Conservation (phyloP, 2,113 vertebrate genomes). For the Lophochroa leadbeateri region DNA sequence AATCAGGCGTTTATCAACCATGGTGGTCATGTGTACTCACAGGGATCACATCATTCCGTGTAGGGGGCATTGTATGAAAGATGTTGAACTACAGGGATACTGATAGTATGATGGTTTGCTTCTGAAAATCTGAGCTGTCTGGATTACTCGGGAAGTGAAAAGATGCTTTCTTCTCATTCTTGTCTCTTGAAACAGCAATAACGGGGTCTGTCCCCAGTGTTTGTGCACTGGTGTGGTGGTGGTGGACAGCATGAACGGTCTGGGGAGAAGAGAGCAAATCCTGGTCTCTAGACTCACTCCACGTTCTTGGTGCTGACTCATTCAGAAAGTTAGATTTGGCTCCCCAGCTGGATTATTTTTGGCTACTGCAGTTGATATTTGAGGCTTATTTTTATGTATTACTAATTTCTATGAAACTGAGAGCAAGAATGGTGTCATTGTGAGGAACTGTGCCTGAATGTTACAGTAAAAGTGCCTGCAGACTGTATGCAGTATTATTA, state of each 20-base stretch:
- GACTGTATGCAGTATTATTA: neutral
- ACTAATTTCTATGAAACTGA: neutral
- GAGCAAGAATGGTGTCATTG: neutral
- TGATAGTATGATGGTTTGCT: neutral
- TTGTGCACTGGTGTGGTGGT: too few species aligned
- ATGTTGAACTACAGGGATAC: accelerated
- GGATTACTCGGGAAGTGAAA: neutral
- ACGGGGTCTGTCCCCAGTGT: neutral
- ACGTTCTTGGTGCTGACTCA: neutral
- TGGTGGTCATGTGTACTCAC: neutral
- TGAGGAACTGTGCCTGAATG: neutral
- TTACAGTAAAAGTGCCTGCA: neutral
- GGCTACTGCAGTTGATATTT: neutral
- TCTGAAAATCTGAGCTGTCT: neutral
- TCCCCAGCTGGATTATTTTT: neutral
- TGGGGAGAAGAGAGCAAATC: neutral
- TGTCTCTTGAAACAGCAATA: neutral
- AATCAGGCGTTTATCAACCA: accelerated
- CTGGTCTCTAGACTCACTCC: accelerated
- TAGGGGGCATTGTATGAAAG: accelerated
- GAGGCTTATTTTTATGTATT: constrained; percentile 32
- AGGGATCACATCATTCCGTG: accelerated
- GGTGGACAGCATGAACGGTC: neutral
- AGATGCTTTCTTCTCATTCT: neutral
- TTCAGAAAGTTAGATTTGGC: neutral